These are phyloP conservation scores for Theristicus caerulescens DNA, from an alignment of 2,113 vertebrate species.

Conservation along the genomic window DNA sequence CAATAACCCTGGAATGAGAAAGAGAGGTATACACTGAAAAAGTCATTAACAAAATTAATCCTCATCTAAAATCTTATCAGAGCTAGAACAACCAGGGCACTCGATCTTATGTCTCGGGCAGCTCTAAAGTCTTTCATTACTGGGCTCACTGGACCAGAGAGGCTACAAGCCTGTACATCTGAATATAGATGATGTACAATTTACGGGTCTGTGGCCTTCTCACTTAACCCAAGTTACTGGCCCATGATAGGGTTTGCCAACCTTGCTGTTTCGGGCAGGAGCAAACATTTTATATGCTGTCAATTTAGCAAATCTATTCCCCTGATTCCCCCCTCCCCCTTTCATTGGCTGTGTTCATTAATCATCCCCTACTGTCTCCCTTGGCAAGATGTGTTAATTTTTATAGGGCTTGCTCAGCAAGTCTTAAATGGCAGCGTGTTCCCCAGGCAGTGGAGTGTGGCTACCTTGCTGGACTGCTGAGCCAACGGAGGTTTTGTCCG, in stretches of 20 bases:
- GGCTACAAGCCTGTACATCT: slow-evolving; percentile 16
- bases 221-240: slow-evolving; percentile 59
- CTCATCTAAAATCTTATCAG: slow-evolving; percentile 31
- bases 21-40: not conserved
- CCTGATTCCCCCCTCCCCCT: not conserved
- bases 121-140: slow-evolving; percentile 56
- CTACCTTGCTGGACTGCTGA: not conserved
- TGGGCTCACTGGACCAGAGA: slow-evolving; percentile 55
- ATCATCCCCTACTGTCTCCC: not conserved
- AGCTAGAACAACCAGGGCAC: not conserved
- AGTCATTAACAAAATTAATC: slow-evolving; percentile 44
- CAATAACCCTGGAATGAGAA: not conserved
- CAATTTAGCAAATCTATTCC: slow-evolving; percentile 13
- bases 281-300: slow-evolving; percentile 32
- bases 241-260: slow-evolving; percentile 28
- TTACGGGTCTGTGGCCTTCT: not conserved
- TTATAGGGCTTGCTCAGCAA: not conserved
- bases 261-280: slow-evolving; percentile 43
- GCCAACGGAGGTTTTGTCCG: not conserved
- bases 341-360: not conserved
- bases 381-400: not conserved
- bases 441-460: not conserved
- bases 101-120: not conserved
- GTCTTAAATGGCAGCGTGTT: not conserved
- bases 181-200: slow-evolving; percentile 45